Percentiles rank a stretch among this genome's conserved stretches.
phyloP scores from a whole-genome alignment of 2,113 vertebrate genomes.

The Rhea americana region DNA sequence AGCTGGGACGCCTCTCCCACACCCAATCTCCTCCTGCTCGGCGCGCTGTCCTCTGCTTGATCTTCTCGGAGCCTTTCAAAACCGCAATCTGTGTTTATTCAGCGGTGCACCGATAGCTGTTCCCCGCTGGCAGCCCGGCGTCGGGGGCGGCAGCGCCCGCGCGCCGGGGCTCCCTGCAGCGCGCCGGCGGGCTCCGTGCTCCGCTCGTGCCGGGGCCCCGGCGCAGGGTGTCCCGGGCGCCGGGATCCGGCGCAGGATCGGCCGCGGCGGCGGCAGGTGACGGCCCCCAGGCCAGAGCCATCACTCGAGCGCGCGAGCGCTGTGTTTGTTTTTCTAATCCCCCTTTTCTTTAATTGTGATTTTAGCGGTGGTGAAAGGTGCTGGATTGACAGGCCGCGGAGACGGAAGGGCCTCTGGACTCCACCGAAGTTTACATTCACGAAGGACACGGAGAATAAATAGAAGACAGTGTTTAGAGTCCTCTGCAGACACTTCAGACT shows the following conservation, averaged over 20 bases:
- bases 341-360: constrained; percentile 57
- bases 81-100: constrained; percentile 22
- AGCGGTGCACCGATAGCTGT: background rate
- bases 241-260: background rate
- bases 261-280: background rate
- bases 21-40: constrained; percentile 19
- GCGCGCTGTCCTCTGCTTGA: constrained; percentile 48
- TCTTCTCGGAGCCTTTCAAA: background rate
- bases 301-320: background rate
- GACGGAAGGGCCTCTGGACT: constrained; percentile 64
- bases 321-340: constrained; percentile 72
- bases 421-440: constrained; percentile 71
- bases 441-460: constrained; percentile 73
- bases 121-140: background rate
- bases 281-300: constrained; percentile 2
- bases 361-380: constrained; percentile 65
- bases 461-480: constrained; percentile 74
- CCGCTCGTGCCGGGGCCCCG: too few relatives aligned
- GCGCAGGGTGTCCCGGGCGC: too few relatives aligned
- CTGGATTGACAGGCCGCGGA: constrained; percentile 63
- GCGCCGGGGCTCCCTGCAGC: background rate
- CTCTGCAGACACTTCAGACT: constrained; percentile 74
- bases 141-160: background rate
- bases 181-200: too few relatives aligned
- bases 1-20: constrained; percentile 66